Evolutionary conservation across 2,797 vertebrate species (phyloP), one percentile per base, ranked within the genome.

Genomic region (Anguilla megastoma): DNA sequence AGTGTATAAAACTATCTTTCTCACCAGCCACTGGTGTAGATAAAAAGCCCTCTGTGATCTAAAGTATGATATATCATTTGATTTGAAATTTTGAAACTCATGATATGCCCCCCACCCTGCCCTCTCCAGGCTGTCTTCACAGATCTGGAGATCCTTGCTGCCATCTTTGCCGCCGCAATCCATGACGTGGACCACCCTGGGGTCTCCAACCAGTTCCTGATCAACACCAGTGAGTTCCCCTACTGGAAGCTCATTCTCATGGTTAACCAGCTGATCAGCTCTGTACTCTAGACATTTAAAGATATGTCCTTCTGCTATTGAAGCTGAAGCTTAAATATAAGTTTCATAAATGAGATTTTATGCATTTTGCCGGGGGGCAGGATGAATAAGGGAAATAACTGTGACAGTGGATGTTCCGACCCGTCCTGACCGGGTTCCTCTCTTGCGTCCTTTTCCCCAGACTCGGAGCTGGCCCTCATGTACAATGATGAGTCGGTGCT

Each of bases 171-270:
- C 0, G 98, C 98, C 86, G 99, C 99, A 1, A 99, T 99, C 93
- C 99, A 99, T 6, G 99, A 99, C 1, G 99, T 99, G 89, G 99
- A 99, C 95, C 99, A 99, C 93, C 99, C 99, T 0, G 99, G 99
- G 90, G 99, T 99, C 93, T 98, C 98, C 92, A 99, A 99, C 95
- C 98, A 99, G 91, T 99, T 99, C 92, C 97, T 99, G 89, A 99
- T 99, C 94, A 99, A 99, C 93, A 99, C 98, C 91, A 99, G 99
- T 99, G 93, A 96, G 98, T 98, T 4, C 69, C 30, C 21, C 21
- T 60, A 24, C 58, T 60, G 58, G 21, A 60, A 18, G 16, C 58
- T 5, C 3, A 66, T n/a, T 66, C 1, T n/a, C n/a, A 7, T 5
- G 24, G 21, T n/a, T 5, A 36, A 36, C 63, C n/a, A 27, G 63